These are phyloP conservation scores for Eurystomus gularis DNA, from an alignment of 2,113 vertebrate species.

Conservation along the genomic window DNA sequence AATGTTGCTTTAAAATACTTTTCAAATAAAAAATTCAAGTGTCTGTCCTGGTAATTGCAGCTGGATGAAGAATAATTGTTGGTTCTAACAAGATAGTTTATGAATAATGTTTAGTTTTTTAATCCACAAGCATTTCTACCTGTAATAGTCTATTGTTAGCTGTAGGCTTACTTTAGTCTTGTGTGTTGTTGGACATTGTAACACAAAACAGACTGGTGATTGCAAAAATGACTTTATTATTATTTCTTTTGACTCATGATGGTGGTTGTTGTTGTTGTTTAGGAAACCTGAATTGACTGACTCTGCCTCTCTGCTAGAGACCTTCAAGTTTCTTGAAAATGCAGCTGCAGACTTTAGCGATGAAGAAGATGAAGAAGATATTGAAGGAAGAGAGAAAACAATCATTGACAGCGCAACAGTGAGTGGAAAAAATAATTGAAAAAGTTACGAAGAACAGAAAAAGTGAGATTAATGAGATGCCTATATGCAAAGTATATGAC, in stretches of 20 bases:
- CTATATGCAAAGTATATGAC: constrained; percentile 35
- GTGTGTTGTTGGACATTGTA: background rate
- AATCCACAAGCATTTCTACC: background rate
- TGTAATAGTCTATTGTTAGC: background rate
- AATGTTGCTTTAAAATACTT: background rate
- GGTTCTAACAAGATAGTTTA: background rate
- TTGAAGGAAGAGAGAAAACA: constrained; percentile 88
- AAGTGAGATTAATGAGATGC: constrained; percentile 56
- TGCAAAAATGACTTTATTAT: background rate
- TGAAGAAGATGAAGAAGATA: constrained; percentile 95
- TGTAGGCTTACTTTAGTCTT: background rate
- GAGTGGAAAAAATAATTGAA: constrained; percentile 73
- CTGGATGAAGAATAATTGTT: background rate
- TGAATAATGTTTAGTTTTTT: background rate
- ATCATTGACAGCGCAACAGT: constrained; percentile 90
- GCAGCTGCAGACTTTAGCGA: constrained; percentile 92
- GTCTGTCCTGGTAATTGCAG: background rate
- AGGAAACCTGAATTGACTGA: constrained; percentile 92
- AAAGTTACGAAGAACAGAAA: constrained; percentile 53
- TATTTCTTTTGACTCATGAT: background rate
- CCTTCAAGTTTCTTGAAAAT: constrained; percentile 93
- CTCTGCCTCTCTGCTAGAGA: constrained; percentile 88
- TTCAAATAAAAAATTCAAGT: background rate
- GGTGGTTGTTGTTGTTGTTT: constrained; percentile 58
- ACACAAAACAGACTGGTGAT: background rate